Base-by-base conservation (phyloP, 2,113 vertebrate species). In the Chamaea fasciata region DNA sequence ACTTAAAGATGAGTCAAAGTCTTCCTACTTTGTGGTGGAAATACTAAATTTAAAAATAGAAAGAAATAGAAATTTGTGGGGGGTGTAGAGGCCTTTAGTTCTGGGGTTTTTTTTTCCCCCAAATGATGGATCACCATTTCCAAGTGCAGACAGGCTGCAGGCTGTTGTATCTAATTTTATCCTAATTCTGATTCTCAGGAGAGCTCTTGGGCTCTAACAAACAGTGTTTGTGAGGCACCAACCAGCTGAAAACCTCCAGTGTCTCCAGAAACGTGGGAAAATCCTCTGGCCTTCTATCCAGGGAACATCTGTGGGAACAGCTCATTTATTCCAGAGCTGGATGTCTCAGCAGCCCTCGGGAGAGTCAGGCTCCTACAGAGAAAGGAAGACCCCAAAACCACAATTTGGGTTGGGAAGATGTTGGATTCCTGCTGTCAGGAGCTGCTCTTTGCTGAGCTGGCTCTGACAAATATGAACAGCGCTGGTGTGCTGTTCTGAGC, bases 221-320 rank as follows among this genome's bases (percentile, higher is more conserved):
- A 56, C 55, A 94, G n/a, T 41, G 41, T 82, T 82, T 60, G 83
- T 87, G 87, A 87, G 67, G 27, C 62, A 74, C 91, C 44, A 78
- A 26, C 15, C 47, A 22, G 31, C 7, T 35, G 56, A 81, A 94
- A 97, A 64, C 30, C 22, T 74, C 33, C 10, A 4, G 39, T 71
- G 69, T 64, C 47, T 84, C 73, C 56, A 74, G 83, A 83, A 92
- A 95, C 37, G 52, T 96, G 96, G 92, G 92, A 94, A 95, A 96
- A 35, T 89, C 89, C 59, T n/a, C 64, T 92, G 84, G 33, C 78
- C 28, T 82, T 35, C 37, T 2, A 46, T 89, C 31, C 89, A 82
- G 80, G 56, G 65, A 62, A 26, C 31, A 11, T 82, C 56, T 79
- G 42, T 92, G 95, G 65, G 65, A 95, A 82, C 60, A 82, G 62